Evolutionary conservation across 2,797 vertebrate genomes (phyloP).

Genomic region (Momotus momota): DNA sequence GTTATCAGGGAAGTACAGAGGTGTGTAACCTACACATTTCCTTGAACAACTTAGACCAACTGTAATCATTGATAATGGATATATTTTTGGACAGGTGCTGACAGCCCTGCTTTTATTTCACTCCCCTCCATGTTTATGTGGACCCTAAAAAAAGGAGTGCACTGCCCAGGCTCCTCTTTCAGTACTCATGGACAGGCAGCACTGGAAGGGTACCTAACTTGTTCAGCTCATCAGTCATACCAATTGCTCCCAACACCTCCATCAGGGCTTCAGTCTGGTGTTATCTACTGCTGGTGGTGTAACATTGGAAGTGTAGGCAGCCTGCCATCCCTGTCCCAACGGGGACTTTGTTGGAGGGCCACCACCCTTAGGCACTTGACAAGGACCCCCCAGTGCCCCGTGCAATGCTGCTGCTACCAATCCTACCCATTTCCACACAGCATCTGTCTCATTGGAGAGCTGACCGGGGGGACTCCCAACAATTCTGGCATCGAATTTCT

Average conservation of each 20-base stretch:
- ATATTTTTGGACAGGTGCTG: background rate
- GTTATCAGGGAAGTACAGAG: background rate
- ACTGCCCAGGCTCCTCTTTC: background rate
- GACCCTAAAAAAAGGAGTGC: background rate
- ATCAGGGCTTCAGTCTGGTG: background rate
- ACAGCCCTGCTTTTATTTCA: background rate
- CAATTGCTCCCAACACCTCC: background rate
- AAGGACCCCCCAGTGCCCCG: accelerated
- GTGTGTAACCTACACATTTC: background rate
- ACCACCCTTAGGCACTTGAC: background rate
- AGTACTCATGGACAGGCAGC: background rate
- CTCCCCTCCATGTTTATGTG: background rate
- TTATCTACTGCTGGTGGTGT: accelerated
- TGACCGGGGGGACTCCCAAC: background rate
- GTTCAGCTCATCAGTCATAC: accelerated
- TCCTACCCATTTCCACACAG: background rate
- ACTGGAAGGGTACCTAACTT: background rate
- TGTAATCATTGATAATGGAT: background rate
- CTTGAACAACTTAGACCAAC: background rate
- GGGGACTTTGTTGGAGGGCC: background rate
- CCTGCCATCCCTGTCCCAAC: accelerated
- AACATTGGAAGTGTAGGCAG: background rate
- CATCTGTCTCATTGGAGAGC: background rate
- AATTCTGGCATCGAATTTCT: background rate
- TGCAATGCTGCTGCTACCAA: background rate